Evolutionary conservation across 2,113 vertebrate genomes (phyloP).

Genomic region (Lasiurus cinereus): DNA sequence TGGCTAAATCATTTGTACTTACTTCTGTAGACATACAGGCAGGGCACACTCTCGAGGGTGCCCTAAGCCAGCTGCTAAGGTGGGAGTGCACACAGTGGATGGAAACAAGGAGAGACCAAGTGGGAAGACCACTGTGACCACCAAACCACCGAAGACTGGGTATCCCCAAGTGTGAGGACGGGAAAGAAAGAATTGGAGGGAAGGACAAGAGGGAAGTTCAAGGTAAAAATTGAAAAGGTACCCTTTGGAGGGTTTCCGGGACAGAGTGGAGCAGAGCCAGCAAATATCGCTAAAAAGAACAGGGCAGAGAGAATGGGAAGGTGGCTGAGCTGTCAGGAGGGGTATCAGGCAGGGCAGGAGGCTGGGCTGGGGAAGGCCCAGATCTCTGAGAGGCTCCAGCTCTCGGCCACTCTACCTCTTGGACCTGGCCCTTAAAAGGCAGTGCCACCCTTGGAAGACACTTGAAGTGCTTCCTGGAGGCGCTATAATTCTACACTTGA

Average conservation of each 20-base stretch:
- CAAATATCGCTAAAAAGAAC: background rate
- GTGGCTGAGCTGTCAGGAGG: background rate
- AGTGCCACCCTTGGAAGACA: background rate
- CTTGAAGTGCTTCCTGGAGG: background rate
- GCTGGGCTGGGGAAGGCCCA: background rate
- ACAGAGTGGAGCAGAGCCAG: background rate
- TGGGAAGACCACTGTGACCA: background rate
- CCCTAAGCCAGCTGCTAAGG: background rate
- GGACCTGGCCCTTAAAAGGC: background rate
- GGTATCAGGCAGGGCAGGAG: background rate
- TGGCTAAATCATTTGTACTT: background rate
- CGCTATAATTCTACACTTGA: background rate
- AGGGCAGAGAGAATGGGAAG: background rate
- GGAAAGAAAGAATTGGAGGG: background rate
- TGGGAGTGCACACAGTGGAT: background rate
- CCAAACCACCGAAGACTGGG: background rate
- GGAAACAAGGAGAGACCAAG: background rate
- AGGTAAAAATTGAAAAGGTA: background rate
- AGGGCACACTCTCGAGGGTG: background rate
- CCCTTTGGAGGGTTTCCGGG: background rate
- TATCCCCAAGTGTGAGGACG: background rate
- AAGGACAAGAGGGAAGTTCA: background rate
- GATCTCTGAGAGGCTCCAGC: background rate
- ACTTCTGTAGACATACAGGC: accelerated
- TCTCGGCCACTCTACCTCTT: background rate